These are phyloP conservation scores for Galbula dea DNA, from an alignment of 2,113 vertebrate genomes.

Conservation along the genomic window DNA sequence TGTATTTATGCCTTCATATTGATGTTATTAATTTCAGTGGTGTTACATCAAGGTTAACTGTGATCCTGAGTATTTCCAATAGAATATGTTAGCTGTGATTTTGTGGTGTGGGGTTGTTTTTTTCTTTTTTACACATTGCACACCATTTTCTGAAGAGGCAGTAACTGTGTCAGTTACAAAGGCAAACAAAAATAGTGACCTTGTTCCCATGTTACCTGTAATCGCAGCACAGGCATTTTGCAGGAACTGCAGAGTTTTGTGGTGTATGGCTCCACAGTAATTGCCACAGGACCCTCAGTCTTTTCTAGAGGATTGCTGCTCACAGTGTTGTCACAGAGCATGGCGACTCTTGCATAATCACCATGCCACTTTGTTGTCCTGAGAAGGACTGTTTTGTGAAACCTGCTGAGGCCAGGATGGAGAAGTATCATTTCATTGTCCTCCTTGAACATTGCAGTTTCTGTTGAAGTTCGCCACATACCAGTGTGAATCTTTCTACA, in stretches of 20 bases:
- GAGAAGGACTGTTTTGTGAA: background rate
- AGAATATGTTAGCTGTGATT: background rate
- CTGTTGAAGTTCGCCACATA: background rate
- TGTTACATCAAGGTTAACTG: background rate
- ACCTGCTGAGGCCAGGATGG: background rate
- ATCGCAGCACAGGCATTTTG: background rate
- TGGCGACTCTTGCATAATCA: background rate
- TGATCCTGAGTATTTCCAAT: background rate
- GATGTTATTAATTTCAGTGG: background rate
- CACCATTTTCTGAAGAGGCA: background rate
- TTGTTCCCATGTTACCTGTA: background rate
- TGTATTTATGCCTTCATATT: background rate
- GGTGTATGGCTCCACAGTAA: background rate
- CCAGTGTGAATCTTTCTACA: background rate
- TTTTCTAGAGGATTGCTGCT: background rate
- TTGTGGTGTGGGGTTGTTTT: background rate
- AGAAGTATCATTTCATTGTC: background rate
- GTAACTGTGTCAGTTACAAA: background rate
- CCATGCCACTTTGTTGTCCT: fast-evolving
- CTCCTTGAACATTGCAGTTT: background rate
- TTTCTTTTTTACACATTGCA: background rate
- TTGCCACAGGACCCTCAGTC: background rate
- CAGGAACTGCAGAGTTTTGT: background rate
- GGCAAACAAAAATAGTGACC: background rate
- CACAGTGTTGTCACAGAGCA: background rate